Percentiles rank a stretch among this genome's conserved stretches.
Evolutionary conservation across 2,113 vertebrate genomes (phyloP).

Genomic region (Pyxicephalus adspersus): DNA sequence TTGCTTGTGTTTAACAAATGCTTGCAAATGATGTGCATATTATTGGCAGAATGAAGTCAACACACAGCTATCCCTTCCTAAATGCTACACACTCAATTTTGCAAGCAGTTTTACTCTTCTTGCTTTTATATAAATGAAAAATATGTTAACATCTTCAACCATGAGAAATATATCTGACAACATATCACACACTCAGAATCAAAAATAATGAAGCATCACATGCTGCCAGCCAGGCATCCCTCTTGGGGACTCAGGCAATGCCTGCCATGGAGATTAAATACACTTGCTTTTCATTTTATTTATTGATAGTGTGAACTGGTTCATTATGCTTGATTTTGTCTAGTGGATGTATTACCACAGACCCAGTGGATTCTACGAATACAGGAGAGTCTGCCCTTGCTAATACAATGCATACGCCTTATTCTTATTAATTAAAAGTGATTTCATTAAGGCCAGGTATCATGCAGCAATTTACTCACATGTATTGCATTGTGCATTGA

Average conservation of each 20-base stretch:
- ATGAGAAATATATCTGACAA: slow-evolving; percentile 52
- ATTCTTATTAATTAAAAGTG: slow-evolving; percentile 5
- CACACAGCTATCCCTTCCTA: slow-evolving; percentile 18
- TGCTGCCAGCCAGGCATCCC: slow-evolving; percentile 39
- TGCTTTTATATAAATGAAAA: slow-evolving; percentile 47
- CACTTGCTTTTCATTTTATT: slow-evolving; percentile 51
- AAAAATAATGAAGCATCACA: slow-evolving; percentile 51
- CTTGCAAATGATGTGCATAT: not conserved
- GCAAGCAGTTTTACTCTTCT: slow-evolving; percentile 28
- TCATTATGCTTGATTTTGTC: slow-evolving; percentile 46
- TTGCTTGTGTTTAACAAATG: not conserved
- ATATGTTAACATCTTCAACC: slow-evolving; percentile 48
- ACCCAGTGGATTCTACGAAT: not conserved
- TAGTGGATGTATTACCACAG: slow-evolving; percentile 5
- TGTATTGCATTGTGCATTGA: no score
- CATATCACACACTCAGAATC: slow-evolving; percentile 48
- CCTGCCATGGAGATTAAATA: slow-evolving; percentile 51
- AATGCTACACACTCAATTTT: slow-evolving; percentile 17
- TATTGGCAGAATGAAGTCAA: slow-evolving; percentile 14
- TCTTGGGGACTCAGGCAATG: slow-evolving; percentile 34
- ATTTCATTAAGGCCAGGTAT: not conserved
- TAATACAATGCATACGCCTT: not conserved
- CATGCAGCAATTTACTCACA: no score
- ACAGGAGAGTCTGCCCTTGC: not conserved
- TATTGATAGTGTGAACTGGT: slow-evolving; percentile 50